Percentiles rank a stretch among this genome's conserved stretches.
Conservation (phyloP, 2,888 invertebrate species). For the Mayetiola destructor region DNA sequence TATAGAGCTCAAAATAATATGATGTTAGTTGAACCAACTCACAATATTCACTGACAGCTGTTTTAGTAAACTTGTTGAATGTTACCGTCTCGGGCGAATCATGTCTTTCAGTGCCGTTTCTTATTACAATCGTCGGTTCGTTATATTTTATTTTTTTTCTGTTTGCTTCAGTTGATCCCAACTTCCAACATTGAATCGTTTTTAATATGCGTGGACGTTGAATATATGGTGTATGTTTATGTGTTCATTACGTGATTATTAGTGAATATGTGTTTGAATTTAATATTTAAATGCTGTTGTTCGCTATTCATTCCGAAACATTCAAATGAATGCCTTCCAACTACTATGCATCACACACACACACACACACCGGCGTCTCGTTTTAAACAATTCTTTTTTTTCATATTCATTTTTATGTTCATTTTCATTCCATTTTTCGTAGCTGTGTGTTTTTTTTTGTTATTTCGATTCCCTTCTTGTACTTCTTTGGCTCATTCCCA, state of each 20-base stretch:
- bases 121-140: background rate
- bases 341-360: background rate
- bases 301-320: background rate
- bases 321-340: background rate
- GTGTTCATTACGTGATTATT: background rate
- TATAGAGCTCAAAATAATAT: background rate
- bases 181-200: background rate
- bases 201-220: background rate
- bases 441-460: background rate
- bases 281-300: background rate
- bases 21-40: slow-evolving; percentile 15
- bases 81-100: slow-evolving; percentile 4
- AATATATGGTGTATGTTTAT: too few relatives aligned
- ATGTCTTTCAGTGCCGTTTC: too few relatives aligned
- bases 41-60: slow-evolving; percentile 15
- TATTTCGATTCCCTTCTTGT: background rate
- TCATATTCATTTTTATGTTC: background rate
- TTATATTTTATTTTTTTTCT: background rate
- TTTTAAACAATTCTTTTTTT: background rate
- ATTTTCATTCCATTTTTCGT: slow-evolving; percentile 3
- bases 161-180: background rate
- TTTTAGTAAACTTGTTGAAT: slow-evolving; percentile 15
- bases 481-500: background rate
- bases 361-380: background rate
- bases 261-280: background rate